Evolutionary conservation across 2,113 vertebrate species (phyloP), one percentile per base, ranked within the genome.

Genomic region (Loxodonta africana): DNA sequence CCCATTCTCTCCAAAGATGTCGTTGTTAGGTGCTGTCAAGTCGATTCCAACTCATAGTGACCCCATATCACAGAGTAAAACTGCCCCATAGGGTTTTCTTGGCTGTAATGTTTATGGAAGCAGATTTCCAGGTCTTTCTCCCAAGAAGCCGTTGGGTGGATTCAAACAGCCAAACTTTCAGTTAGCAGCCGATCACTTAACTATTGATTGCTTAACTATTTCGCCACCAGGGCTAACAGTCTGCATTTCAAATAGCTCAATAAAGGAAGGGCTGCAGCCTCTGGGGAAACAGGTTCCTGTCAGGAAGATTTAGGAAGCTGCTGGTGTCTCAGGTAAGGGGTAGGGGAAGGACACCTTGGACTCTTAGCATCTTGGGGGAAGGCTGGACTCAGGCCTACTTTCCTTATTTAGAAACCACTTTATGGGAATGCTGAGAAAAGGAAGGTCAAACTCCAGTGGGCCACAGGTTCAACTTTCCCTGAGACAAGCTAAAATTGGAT

Each of bases 371-470:
- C 57, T 60, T 71, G 57, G 92, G 88, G 48, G 48, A 74, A 92
- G 83, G 57, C 88, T 44, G 60, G 77, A 76, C 76, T 76, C 88
- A 83, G 81, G 57, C 83, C 76, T 76, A 73, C 84, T 95, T 89
- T 82, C 85, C 65, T 84, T 73, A 90, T 90, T 93, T 96, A 95
- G 92, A 94, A 28, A 63, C 84, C 30, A 18, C 60, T 46, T 69
- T 33, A 51, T 44, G 91, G 83, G 65, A 80, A 67, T 14, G 46
- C 10, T 77, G 25, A 88, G 30, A 88, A 85, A 90, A 80, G 44
- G 77, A 82, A 95, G 83, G 60, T 53, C 37, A n/a, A 92, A 18
- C 37, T 37, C 37, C 37, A 37, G 37, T 37, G 37, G 48, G 84
- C 62, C 65, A 46, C 0, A 17, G 51, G 57, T 51, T 63, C 91